Conservation (phyloP, 2,113 vertebrate genomes). For the Pseudorhombus dupliciocellatus region DNA sequence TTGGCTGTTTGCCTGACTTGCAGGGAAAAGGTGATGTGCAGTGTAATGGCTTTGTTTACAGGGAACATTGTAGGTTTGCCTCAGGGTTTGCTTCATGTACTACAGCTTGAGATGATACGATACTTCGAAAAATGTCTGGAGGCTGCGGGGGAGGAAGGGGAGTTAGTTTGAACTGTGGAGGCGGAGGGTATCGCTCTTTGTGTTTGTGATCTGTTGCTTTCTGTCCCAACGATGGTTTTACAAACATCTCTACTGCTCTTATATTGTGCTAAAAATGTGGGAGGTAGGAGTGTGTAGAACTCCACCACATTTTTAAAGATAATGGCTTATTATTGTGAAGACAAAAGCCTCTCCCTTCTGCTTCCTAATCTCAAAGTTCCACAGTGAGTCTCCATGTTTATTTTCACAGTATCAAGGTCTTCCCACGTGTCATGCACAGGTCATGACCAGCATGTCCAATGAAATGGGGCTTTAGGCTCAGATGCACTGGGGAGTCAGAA, state of each 20-base stretch:
- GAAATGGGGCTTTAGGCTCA: background rate
- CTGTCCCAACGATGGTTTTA: constrained; percentile 43
- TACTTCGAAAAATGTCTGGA: constrained; percentile 19
- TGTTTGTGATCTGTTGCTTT: constrained; percentile 50
- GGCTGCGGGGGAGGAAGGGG: constrained; percentile 18
- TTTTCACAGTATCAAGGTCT: constrained; percentile 31
- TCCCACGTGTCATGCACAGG: constrained; percentile 1
- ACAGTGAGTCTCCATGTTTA: constrained; percentile 24
- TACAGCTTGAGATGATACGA: constrained; percentile 18
- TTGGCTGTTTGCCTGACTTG: background rate
- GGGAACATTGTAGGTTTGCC: constrained; percentile 19
- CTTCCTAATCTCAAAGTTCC: background rate
- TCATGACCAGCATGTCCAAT: constrained; percentile 35
- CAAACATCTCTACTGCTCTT: constrained; percentile 41
- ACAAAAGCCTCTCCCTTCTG: constrained; percentile 31
- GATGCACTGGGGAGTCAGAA: constrained; percentile 7
- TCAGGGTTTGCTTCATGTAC: constrained; percentile 9
- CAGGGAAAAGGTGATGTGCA: constrained; percentile 14
- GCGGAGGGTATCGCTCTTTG: constrained; percentile 33
- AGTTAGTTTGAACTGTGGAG: constrained; percentile 26
- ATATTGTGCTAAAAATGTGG: constrained; percentile 14
- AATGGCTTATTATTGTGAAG: constrained; percentile 19
- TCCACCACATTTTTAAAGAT: constrained; percentile 27
- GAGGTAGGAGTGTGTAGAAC: constrained; percentile 10
- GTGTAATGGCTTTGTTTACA: constrained; percentile 34